Evolutionary conservation across 1,140 invertebrate species (phyloP).

Genomic region (Homalodisca vitripennis): DNA sequence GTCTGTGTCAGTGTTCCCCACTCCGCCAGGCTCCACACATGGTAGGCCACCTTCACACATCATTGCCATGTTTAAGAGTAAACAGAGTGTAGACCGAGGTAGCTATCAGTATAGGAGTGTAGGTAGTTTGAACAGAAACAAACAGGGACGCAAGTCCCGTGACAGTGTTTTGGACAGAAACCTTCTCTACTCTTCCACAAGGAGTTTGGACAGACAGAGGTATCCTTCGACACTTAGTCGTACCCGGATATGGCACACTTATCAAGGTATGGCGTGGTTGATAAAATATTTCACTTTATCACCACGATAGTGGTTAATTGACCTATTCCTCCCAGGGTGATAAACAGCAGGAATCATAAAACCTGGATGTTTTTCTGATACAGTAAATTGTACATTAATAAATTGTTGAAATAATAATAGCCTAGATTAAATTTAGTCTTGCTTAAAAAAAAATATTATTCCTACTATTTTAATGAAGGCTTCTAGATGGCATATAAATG

Average conservation of each 20-base stretch:
- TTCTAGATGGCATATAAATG: too few species aligned
- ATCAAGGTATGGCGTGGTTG: background rate
- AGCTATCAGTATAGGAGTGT: background rate
- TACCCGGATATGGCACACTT: constrained; percentile 25
- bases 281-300: too few species aligned
- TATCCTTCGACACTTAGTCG: background rate
- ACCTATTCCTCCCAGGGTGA: too few species aligned
- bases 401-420: too few species aligned
- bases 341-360: too few species aligned
- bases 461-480: too few species aligned
- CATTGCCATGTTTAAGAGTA: background rate
- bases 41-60: constrained; percentile 9
- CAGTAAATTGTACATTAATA: too few species aligned
- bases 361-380: too few species aligned
- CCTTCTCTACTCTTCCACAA: background rate
- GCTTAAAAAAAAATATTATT: too few species aligned
- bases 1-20: constrained; percentile 27
- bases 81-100: background rate
- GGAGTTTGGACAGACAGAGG: background rate
- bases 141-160: background rate
- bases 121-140: background rate
- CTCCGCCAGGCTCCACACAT: constrained; percentile 29
- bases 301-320: too few species aligned
- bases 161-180: background rate
- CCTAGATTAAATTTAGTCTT: too few species aligned